Base-by-base conservation (phyloP, 1,140 invertebrate species). In the Neoseiulus cucumeris region DNA sequence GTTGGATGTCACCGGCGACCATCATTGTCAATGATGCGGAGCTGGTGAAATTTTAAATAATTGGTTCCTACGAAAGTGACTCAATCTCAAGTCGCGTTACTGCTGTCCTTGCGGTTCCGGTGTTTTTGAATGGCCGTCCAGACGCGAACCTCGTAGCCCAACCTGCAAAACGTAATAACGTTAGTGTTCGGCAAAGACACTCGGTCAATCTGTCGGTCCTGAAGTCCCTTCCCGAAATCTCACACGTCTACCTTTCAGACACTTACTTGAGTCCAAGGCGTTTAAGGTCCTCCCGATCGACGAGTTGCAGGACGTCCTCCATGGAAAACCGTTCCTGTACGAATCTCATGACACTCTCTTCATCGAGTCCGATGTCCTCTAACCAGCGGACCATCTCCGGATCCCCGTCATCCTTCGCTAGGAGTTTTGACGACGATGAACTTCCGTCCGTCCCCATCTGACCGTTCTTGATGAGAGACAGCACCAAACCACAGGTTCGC, bases 221-320 rank as follows among this genome's bases (percentile, higher is more conserved):
- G n/a, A n/a, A n/a, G n/a, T n/a, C n/a, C n/a, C n/a, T n/a, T n/a
- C n/a, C n/a, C n/a, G n/a, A n/a, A n/a, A n/a, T n/a, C n/a, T n/a
- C n/a, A n/a, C n/a, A n/a, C n/a, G 17, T 42, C 20, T 14, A 47
- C 7, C 41, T 45, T 42, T 39, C 42, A 9, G 33, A 42, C 44
- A 66, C 77, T 74, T 76, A 87, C 85, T 80, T 83, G 47, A 92
- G 76, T 45, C 82, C 80, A 47, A 91, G 72, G 72, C 80, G 80
- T 59, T 81, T 79, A 55, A 92, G 73, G 76, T 92, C 89, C 68
- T 88, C 83, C 71, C 85, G 79, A 1, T 80, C 83, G 67, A 89
- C 79, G 68, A 84, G 81, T 68, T 82, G 80, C 42, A 89, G 75
- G 29, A 92, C 75, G 75, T 91, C 87, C 64, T 85, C 81, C 69